phyloP scores from a whole-genome alignment of 2,797 vertebrate genomes.

The Phrynocephalus guinanensis region DNA sequence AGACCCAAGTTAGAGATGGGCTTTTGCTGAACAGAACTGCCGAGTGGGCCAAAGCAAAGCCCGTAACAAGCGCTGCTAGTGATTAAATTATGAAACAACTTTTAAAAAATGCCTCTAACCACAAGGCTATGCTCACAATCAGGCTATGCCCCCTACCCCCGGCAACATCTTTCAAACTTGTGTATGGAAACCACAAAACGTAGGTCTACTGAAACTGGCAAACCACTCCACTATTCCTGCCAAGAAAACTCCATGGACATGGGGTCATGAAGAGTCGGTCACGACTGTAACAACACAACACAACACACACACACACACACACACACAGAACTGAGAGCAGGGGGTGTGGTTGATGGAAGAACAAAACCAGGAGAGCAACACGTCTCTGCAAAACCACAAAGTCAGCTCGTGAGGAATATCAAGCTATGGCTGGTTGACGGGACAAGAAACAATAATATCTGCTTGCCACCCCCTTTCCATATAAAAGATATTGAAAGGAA shows the following conservation, averaged over 20 bases:
- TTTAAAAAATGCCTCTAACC: neutral
- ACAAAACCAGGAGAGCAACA: too few relatives aligned
- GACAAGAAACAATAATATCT: neutral
- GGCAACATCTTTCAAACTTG: neutral
- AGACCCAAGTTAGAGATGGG: slow-evolving; percentile 40
- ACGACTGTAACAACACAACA: too few relatives aligned
- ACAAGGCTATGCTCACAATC: neutral
- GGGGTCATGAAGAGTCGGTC: too few relatives aligned
- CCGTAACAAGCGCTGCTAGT: neutral
- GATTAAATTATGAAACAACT: neutral
- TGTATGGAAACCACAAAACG: neutral
- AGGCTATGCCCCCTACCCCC: too few relatives aligned
- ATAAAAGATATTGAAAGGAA: neutral
- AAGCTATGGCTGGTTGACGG: too few relatives aligned
- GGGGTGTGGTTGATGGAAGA: neutral
- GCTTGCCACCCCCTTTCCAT: neutral
- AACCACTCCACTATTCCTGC: too few relatives aligned
- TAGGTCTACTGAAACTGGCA: neutral
- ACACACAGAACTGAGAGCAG: neutral
- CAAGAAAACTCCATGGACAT: too few relatives aligned
- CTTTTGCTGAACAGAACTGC: neutral
- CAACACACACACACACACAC: too few relatives aligned
- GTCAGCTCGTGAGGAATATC: neutral
- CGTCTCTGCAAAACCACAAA: neutral
- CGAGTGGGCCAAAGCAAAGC: neutral